Conservation (phyloP, 2,888 invertebrate species). For the Lumbricus terrestris region DNA sequence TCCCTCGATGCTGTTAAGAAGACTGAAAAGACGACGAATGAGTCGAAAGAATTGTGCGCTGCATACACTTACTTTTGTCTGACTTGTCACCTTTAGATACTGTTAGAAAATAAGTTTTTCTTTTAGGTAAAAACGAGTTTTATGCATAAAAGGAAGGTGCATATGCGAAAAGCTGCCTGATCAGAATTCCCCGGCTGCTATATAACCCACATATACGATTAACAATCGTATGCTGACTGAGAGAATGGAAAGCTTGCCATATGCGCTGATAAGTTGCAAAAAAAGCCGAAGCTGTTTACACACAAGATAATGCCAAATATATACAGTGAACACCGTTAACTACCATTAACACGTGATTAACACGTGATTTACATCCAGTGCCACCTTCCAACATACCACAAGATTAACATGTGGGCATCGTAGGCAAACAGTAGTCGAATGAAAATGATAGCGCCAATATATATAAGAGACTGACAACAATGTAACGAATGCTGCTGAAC, state of each 20-base stretch:
- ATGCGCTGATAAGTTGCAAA: background rate
- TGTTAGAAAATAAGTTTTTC: conserved; percentile 19
- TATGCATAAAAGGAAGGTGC: background rate
- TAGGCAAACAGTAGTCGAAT: too few relatives aligned
- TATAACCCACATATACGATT: background rate
- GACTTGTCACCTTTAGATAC: conserved; percentile 38
- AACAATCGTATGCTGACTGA: background rate
- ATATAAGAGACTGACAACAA: too few relatives aligned
- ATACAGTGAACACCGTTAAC: background rate
- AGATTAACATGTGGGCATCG: too few relatives aligned
- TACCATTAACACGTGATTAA: too few relatives aligned
- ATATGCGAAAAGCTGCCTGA: background rate
- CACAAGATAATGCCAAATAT: background rate
- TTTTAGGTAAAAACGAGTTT: background rate
- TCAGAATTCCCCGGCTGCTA: background rate
- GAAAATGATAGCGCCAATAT: too few relatives aligned
- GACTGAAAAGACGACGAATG: background rate
- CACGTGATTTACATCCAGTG: too few relatives aligned
- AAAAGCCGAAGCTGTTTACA: background rate
- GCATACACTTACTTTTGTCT: conserved; percentile 37
- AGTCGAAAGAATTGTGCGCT: background rate
- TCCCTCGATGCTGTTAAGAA: background rate
- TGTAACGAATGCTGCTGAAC: too few relatives aligned
- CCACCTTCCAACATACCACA: too few relatives aligned
- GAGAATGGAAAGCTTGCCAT: background rate